Base-by-base conservation (phyloP, 2,797 vertebrate genomes). In the Tragopan temminckii region DNA sequence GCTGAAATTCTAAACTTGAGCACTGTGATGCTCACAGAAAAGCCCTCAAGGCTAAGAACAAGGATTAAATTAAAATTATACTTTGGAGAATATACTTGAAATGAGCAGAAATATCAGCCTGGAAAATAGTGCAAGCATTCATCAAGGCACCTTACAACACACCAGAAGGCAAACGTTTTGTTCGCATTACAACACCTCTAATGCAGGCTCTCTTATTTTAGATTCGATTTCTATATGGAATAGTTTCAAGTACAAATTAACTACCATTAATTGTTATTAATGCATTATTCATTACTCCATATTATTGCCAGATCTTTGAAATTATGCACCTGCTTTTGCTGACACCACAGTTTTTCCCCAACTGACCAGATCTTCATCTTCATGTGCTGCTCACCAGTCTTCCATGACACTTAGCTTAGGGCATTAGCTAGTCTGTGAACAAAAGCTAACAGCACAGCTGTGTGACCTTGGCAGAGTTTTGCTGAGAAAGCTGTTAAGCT, bases 31-130 rank as follows among this genome's bases (percentile, higher is more conserved):
- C 50, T 88, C 45, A 58, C 23, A 62, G 77, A 83, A 90, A 91
- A 89, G 31, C 23, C 5, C 31, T 87, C 40, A 68, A 70, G 21
- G 27, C 16, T 74, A 74, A 63, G 46, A 91, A 40, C 5, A 77
- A 53, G 29, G 20, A 89, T 59, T 85, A 79, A 90, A 76, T 85
- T n/a, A 38, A 88, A 92, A 68, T 18, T 64, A 31, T 33, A 33
- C 71, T 91, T 88, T 42, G 14, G 33, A 88, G 63, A 90, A 79
- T 16, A 69, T 33, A 62, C 35, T 66, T 91, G n/a, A 92, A 76
- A 82, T n/a, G 9, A 75, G 13, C 20, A 78, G 35, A 86, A 87
- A 61, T 58, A 6, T 58, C 69, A 79, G 50, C 9, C 55, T 79
- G 35, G 24, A 79, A 90, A 91, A 81, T 1, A 2, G 35, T 46